These are phyloP conservation scores for Pipistrellus pygmaeus DNA, from an alignment of 2,797 vertebrate genomes.

Conservation along the genomic window DNA sequence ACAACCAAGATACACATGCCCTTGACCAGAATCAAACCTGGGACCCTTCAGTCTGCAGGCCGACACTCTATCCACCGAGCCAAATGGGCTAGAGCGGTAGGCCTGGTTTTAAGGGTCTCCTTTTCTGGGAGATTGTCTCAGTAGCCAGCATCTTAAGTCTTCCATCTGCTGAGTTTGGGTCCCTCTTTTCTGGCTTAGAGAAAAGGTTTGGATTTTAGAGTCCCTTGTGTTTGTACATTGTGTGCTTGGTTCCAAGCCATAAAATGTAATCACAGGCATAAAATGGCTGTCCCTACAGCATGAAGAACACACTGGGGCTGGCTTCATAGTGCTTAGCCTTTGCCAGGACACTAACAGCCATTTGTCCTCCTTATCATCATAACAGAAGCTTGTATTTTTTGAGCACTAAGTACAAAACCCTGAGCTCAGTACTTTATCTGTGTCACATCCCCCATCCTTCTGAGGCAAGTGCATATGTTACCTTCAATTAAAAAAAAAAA, in stretches of 20 bases:
- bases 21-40: too few species aligned
- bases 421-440: background rate
- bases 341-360: background rate
- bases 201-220: slow-evolving; percentile 15
- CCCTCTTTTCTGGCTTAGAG: background rate
- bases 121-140: background rate
- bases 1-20: too few species aligned
- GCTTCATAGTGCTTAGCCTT: background rate
- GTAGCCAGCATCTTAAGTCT: background rate
- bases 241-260: background rate
- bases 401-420: background rate
- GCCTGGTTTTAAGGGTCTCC: background rate
- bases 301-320: background rate
- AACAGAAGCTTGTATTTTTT: background rate
- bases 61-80: too few species aligned
- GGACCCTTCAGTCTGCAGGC: too few species aligned
- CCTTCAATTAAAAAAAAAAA: background rate
- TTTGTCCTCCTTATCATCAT: background rate
- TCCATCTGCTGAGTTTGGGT: background rate
- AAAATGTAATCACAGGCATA: slow-evolving; percentile 50
- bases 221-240: slow-evolving; percentile 63
- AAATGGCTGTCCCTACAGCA: background rate
- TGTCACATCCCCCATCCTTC: background rate
- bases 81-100: background rate
- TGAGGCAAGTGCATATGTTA: background rate